Percentiles rank a stretch among this genome's conserved stretches.
phyloP scores from a whole-genome alignment of 2,797 vertebrate genomes.

The Sparidentex hasta region DNA sequence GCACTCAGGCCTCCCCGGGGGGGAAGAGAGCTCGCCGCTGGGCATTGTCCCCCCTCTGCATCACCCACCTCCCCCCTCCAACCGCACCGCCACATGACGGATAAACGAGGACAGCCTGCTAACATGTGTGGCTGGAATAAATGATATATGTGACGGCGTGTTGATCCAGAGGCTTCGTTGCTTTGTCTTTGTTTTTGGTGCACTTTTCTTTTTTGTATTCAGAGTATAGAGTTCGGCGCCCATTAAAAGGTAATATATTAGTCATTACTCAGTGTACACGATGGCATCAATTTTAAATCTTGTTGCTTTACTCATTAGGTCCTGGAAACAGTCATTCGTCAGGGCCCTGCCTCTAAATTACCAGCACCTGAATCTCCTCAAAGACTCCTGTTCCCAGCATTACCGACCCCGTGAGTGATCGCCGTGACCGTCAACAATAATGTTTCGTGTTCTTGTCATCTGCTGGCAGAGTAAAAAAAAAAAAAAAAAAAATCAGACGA shows the following conservation, averaged over 20 bases:
- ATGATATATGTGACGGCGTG: background rate
- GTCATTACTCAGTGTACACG: conserved; percentile 22
- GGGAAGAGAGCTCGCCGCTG: conserved; percentile 60
- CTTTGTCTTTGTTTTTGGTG: background rate
- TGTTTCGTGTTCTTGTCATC: conserved; percentile 34
- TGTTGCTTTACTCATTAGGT: conserved; percentile 42
- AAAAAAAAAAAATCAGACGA: conserved; percentile 9
- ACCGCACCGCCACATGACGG: conserved; percentile 33
- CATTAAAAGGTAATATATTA: conserved; percentile 26
- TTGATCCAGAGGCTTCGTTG: background rate
- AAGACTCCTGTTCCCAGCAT: conserved; percentile 23
- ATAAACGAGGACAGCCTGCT: conserved; percentile 53
- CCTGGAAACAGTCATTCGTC: conserved; percentile 38
- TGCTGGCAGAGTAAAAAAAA: background rate
- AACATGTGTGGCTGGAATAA: conserved; percentile 47
- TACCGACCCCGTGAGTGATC: conserved; percentile 39
- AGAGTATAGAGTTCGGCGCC: conserved; percentile 4
- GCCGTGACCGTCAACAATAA: conserved; percentile 16
- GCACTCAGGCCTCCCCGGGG: conserved; percentile 75
- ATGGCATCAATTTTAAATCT: conserved; percentile 20
- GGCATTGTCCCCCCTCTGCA: conserved; percentile 67
- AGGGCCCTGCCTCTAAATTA: conserved; percentile 41
- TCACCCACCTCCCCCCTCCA: conserved; percentile 37
- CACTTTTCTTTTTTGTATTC: background rate
- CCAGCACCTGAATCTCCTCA: conserved; percentile 15